Percentiles rank a stretch among this genome's conserved stretches.
These are phyloP conservation scores for Carposina sasakii DNA, from an alignment of 1,140 invertebrate genomes.

Conservation along the genomic window DNA sequence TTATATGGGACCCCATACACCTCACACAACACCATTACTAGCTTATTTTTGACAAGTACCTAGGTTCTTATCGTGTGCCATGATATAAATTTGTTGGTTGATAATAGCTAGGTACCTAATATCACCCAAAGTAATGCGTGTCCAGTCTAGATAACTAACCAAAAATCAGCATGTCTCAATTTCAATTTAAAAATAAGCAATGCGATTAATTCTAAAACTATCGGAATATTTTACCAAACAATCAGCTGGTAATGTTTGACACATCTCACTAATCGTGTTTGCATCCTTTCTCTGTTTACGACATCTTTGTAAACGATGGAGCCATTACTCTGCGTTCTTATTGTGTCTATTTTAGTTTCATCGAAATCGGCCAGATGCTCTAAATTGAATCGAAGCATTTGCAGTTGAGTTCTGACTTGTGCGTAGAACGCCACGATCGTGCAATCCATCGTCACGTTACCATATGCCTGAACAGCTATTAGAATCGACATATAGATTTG, in stretches of 20 bases:
- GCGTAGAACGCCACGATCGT: slow-evolving; percentile 45
- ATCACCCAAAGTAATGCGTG: too few species aligned
- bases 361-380: slow-evolving; percentile 33
- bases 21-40: too few species aligned
- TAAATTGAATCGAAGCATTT: slow-evolving; percentile 41
- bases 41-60: too few species aligned
- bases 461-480: slow-evolving; percentile 43
- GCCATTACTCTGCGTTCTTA: neutral
- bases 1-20: too few species aligned
- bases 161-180: too few species aligned
- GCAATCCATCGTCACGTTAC: slow-evolving; percentile 52
- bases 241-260: slow-evolving; percentile 40
- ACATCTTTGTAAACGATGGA: neutral
- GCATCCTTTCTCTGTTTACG: slow-evolving; percentile 12
- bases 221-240: slow-evolving; percentile 31
- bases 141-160: too few species aligned
- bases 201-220: too few species aligned
- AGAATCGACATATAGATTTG: slow-evolving; percentile 31
- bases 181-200: too few species aligned
- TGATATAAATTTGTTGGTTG: too few species aligned
- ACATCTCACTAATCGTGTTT: slow-evolving; percentile 29
- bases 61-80: too few species aligned
- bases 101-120: too few species aligned
- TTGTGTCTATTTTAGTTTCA: slow-evolving; percentile 1
- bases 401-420: slow-evolving; percentile 41